Evolutionary conservation across 2,113 vertebrate genomes (phyloP).

Genomic region (Crotalus helleri): DNA sequence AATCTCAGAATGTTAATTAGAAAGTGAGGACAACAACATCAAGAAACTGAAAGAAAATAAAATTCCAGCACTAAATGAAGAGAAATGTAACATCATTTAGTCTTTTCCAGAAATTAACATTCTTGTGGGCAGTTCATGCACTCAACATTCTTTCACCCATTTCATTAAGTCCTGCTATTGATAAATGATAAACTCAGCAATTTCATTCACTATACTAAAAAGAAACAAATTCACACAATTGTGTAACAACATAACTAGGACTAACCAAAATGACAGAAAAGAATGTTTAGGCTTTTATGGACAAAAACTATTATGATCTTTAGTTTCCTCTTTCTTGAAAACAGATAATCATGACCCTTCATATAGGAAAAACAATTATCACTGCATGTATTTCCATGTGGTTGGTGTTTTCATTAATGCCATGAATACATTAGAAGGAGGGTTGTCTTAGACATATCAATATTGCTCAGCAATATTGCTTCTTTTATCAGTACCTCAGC

Average conservation of each 20-base stretch:
- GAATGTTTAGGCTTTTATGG: background rate
- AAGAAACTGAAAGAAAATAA: background rate
- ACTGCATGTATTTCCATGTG: background rate
- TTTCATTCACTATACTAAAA: background rate
- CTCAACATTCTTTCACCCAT: background rate
- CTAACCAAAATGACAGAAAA: background rate
- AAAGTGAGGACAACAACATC: background rate
- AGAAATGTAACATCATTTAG: background rate
- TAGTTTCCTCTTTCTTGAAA: background rate
- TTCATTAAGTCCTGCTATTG: background rate
- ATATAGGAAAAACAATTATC: background rate
- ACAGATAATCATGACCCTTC: background rate
- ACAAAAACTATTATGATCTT: background rate
- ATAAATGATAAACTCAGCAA: background rate
- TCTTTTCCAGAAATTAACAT: background rate
- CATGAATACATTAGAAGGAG: background rate
- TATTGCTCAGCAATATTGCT: background rate
- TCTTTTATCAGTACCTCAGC: background rate
- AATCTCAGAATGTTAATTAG: background rate
- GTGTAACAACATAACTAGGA: background rate
- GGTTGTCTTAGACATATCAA: background rate
- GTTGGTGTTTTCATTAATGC: background rate
- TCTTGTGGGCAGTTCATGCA: background rate
- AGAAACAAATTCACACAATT: background rate
- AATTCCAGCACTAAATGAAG: background rate